Evolutionary conservation across 2,888 invertebrate genomes (phyloP).

Genomic region (Cosmorhoe ocellata): DNA sequence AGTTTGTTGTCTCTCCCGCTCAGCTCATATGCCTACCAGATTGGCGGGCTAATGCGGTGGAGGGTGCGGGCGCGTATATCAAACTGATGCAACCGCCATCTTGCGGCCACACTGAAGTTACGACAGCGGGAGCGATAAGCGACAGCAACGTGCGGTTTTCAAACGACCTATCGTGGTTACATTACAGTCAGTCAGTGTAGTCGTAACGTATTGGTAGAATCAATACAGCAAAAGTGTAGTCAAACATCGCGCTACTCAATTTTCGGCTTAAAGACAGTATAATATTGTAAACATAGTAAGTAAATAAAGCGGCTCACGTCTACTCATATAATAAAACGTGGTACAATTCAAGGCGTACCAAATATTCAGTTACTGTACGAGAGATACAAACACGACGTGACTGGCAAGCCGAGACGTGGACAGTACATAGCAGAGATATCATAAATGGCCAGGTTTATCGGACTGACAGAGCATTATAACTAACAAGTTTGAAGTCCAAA

Average conservation of each 20-base stretch:
- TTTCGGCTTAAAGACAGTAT: too few relatives aligned
- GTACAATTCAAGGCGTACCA: conserved; percentile 57
- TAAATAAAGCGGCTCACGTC: conserved; percentile 59
- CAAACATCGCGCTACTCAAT: too few relatives aligned
- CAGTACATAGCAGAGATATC: conserved; percentile 45
- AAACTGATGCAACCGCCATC: too few relatives aligned
- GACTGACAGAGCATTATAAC: conserved; percentile 4
- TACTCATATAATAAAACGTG: conserved; percentile 61
- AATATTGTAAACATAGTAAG: conserved; percentile 52
- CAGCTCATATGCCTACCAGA: too few relatives aligned
- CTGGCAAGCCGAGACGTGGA: conserved; percentile 44
- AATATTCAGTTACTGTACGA: conserved; percentile 67
- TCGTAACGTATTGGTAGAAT: too few relatives aligned
- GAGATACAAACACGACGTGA: conserved; percentile 60
- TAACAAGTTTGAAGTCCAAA: neutral
- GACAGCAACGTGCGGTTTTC: too few relatives aligned
- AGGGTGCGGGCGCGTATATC: too few relatives aligned
- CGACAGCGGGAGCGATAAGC: too few relatives aligned
- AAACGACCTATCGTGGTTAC: too few relatives aligned
- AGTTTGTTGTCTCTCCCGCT: conserved; percentile 6
- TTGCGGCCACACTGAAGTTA: too few relatives aligned
- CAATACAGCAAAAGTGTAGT: conserved; percentile 24
- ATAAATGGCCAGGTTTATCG: conserved; percentile 37
- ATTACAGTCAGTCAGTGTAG: too few relatives aligned
- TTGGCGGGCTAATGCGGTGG: too few relatives aligned